These are phyloP conservation scores for Imbricaverruca yamaguchii DNA, from an alignment of 2,888 invertebrate genomes.

Conservation along the genomic window DNA sequence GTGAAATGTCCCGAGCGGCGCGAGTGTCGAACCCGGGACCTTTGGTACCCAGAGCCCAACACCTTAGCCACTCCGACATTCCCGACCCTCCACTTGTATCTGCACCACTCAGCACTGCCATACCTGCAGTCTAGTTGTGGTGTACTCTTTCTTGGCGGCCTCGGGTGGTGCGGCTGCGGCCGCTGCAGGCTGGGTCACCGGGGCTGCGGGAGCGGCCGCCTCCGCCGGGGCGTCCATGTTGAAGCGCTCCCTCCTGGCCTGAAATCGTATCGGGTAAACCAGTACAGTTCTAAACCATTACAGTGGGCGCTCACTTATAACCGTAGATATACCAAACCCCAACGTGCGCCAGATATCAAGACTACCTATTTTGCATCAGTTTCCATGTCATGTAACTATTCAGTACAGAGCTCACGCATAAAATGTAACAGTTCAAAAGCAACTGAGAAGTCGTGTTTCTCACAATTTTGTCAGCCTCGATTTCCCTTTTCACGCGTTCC, in stretches of 20 bases:
- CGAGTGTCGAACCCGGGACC: too few relatives aligned
- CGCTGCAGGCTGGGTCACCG: constrained; percentile 28
- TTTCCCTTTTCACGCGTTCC: constrained; percentile 77
- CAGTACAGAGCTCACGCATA: too few relatives aligned
- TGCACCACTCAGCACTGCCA: neutral
- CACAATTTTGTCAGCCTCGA: constrained; percentile 79
- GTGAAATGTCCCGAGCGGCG: too few relatives aligned
- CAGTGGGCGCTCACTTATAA: neutral
- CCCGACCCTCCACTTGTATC: too few relatives aligned
- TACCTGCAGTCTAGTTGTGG: constrained; percentile 59
- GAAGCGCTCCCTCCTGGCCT: constrained; percentile 32
- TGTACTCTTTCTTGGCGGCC: constrained; percentile 52
- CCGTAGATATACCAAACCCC: too few relatives aligned
- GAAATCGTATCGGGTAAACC: too few relatives aligned
- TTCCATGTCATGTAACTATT: too few relatives aligned
- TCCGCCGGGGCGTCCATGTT: constrained; percentile 35
- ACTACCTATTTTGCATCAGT: too few relatives aligned
- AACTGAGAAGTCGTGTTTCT: constrained; percentile 54
- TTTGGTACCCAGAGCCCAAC: too few relatives aligned
- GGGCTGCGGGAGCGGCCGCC: constrained; percentile 26
- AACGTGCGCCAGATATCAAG: too few relatives aligned
- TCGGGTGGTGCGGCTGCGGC: constrained; percentile 34
- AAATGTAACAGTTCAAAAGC: neutral
- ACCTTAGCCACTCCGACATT: too few relatives aligned
- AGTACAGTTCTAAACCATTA: neutral